Evolutionary conservation across 2,888 invertebrate genomes (phyloP), one percentile per base, ranked within the genome.

Genomic region (Hipparchia semele): DNA sequence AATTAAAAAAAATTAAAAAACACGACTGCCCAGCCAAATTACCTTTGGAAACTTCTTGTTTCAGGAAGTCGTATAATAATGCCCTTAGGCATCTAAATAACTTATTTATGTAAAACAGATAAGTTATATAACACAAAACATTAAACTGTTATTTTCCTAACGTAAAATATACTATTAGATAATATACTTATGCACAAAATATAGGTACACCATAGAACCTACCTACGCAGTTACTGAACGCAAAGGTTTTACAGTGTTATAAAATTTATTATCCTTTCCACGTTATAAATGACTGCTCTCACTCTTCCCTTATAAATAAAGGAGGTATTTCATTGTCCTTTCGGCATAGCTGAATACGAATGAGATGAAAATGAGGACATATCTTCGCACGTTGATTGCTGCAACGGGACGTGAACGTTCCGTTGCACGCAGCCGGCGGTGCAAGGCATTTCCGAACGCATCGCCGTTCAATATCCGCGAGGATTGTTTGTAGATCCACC

Each of bases 401-500:
- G 87, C 89, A 86, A 86, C 87, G 89, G 87, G 87, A 87, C 86
- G 87, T 84, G 84, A 84, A 78, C 79, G 85, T 85, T 87, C 86
- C 85, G 82, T 80, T 83, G 85, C 87, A 90, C 88, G 88, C 90
- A 90, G 86, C 84, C 87, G 86, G 83, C 85, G 83, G 84, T 80
- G 80, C 83, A 84, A 83, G 88, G 90, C 90, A 91, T 92, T 92
- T 92, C 92, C 92, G 85, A 91, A 93, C 91, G 91, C 92, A 92
- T 89, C 56, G 84, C 83, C 91, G 92, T 92, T 93, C 92, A 92
- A 93, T 92, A 93, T 92, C 92, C 92, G 90, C 89, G 89, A 86
- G 89, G 86, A 92, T 92, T 92, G 92, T 93, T 92, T 92, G 92
- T 87, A 85, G 87, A 89, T 83, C 79, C 76, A 75, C 73, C 73